These are phyloP conservation scores for Epinotia nisella DNA, from an alignment of 2,888 invertebrate species.

Conservation along the genomic window DNA sequence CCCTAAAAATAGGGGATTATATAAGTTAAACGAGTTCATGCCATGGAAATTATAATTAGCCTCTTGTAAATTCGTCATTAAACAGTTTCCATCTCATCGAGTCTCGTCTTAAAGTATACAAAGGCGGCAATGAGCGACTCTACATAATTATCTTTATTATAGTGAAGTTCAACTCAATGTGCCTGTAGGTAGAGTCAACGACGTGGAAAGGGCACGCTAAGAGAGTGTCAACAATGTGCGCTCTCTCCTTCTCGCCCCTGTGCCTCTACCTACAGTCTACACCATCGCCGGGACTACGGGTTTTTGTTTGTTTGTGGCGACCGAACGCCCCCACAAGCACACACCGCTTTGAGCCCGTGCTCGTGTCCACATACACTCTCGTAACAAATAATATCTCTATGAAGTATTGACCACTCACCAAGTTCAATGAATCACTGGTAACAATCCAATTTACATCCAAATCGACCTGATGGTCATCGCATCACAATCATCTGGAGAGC, in stretches of 20 bases:
- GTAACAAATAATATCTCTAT: slow-evolving; percentile 6
- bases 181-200: slow-evolving; percentile 33
- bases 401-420: slow-evolving; percentile 61
- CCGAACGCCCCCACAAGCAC: slow-evolving; percentile 57
- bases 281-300: slow-evolving; percentile 46
- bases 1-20: not conserved
- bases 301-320: slow-evolving; percentile 66
- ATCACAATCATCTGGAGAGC: slow-evolving; percentile 45
- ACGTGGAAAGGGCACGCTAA: slow-evolving; percentile 56
- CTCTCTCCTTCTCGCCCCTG: slow-evolving; percentile 74
- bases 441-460: slow-evolving; percentile 69
- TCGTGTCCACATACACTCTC: slow-evolving; percentile 53
- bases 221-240: slow-evolving; percentile 75
- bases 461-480: slow-evolving; percentile 64
- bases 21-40: not conserved
- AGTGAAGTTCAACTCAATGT: slow-evolving; percentile 33
- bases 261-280: slow-evolving; percentile 45
- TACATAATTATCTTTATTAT: slow-evolving; percentile 17
- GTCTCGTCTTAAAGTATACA: slow-evolving; percentile 14
- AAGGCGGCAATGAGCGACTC: slow-evolving; percentile 26
- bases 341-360: slow-evolving; percentile 52
- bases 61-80: too few relatives aligned
- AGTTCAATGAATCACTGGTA: slow-evolving; percentile 59
- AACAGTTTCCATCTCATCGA: not conserved
- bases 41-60: not conserved